Base-by-base conservation (phyloP, 1,140 invertebrate species). In the Lysiphlebus fabarum region DNA sequence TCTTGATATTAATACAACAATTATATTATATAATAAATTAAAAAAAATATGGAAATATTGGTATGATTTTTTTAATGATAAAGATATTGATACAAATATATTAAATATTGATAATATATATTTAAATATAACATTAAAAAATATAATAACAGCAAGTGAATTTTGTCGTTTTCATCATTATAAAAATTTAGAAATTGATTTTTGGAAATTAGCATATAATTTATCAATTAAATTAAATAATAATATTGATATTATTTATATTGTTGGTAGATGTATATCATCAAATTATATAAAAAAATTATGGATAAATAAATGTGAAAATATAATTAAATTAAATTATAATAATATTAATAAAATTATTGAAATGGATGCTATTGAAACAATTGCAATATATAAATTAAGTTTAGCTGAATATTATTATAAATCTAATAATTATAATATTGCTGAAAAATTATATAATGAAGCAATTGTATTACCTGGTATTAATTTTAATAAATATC, bases 341-440 rank as follows among this genome's bases (percentile, higher is more conserved):
- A 37, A 41, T 4, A 53, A 56, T 6, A 36, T 70, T 0, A 65
- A 69, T 53, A 55, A 66, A 34, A 70, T 68, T 0, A 40, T 55
- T 4, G 67, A 72, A 11, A n/a, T 36, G 12, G 38, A 63, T 45
- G 67, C 63, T 45, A 59, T 57, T 6, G 55, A 54, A 9, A 44
- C 59, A 2, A 64, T 76, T 12, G 64, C 64, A 36, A 47, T 69
- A 34, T 77, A 73, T 62, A 72, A 66, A 63, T 63, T 74, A 42
- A 72, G 67, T 59, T 67, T 80, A 36, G 67, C 75, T 41, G 70
- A 78, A 37, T 71, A 71, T 57, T 76, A 77, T 50, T 75, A 76
- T 11, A 68, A 74, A 63, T 67, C 63, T 48, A 65, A 66, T 17
- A 36, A 73, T 66, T 41, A 48, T 7, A 44, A 67, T 33, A 63